These are phyloP conservation scores for Plagiodera versicolora DNA, from an alignment of 2,888 invertebrate genomes.

Conservation along the genomic window DNA sequence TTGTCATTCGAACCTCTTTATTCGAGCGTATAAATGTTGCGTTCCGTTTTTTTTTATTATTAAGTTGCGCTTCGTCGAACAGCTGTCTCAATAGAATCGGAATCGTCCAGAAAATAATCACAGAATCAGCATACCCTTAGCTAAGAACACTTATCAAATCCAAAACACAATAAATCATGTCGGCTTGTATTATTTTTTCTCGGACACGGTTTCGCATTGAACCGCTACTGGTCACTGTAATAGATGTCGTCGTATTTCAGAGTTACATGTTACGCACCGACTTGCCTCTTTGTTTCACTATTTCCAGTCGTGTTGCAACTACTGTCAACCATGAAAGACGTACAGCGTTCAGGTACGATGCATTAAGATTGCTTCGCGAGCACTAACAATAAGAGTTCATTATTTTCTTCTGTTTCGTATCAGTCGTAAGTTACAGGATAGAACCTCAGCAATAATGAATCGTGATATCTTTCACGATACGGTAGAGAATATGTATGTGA, in stretches of 20 bases:
- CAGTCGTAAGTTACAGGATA: background rate
- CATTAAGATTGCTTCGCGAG: background rate
- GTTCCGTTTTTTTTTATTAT: too few relatives aligned
- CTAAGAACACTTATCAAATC: too few relatives aligned
- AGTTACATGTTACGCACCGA: background rate
- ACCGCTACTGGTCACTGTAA: background rate
- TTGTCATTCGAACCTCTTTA: too few relatives aligned
- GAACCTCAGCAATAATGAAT: background rate
- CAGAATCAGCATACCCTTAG: too few relatives aligned
- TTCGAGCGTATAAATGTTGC: too few relatives aligned
- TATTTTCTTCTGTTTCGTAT: background rate
- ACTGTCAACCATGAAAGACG: background rate
- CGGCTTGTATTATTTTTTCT: too few relatives aligned
- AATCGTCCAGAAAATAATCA: too few relatives aligned
- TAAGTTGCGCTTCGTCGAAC: too few relatives aligned
- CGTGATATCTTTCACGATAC: background rate
- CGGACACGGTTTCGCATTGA: background rate
- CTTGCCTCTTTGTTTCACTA: background rate
- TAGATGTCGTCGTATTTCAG: background rate
- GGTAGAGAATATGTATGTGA: too few relatives aligned
- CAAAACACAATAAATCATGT: too few relatives aligned
- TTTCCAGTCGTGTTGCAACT: background rate
- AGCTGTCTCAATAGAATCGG: too few relatives aligned
- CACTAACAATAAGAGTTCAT: background rate
- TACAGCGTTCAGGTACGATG: background rate